Percentiles rank a stretch among this genome's conserved stretches.
Conservation (phyloP, 1,140 invertebrate species). For the Drosophila guanche region DNA sequence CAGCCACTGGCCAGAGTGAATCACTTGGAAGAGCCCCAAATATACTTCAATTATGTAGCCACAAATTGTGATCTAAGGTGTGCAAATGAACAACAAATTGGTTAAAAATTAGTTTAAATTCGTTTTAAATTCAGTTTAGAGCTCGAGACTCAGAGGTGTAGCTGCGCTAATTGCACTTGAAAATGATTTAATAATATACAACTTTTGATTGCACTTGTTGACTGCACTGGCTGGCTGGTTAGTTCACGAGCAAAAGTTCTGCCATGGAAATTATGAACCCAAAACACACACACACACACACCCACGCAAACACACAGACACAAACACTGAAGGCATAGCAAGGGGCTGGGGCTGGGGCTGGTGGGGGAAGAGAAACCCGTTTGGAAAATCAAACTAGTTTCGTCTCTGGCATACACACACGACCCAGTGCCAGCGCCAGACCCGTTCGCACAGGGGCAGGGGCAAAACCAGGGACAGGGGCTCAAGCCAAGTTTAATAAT, state of each 20-base stretch:
- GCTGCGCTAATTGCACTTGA: not conserved
- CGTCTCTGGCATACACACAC: conserved; percentile 47
- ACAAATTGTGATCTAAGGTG: too few species aligned
- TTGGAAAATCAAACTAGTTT: conserved; percentile 62
- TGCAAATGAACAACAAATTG: too few species aligned
- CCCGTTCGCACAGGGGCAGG: not conserved
- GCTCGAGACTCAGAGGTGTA: not conserved
- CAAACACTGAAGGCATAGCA: not conserved
- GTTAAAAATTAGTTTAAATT: too few species aligned
- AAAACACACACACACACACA: conserved; percentile 36
- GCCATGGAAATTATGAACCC: not conserved
- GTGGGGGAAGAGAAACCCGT: conserved; percentile 50
- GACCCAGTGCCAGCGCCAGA: conserved; percentile 18
- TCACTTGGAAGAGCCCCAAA: conserved; percentile 2
- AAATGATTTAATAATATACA: too few species aligned
- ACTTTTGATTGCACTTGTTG: too few species aligned
- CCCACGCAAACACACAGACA: conserved; percentile 16
- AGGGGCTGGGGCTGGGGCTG: conserved; percentile 19
- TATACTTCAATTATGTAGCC: too few species aligned
- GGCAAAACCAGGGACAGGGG: conserved; percentile 20
- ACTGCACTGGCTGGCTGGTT: too few species aligned
- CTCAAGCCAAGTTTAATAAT: conserved; percentile 65
- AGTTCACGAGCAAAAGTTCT: too few species aligned
- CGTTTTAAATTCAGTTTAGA: too few species aligned
- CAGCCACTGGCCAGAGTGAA: not conserved